phyloP scores from a whole-genome alignment of 2,888 invertebrate genomes.

The Poecilus cupreus region DNA sequence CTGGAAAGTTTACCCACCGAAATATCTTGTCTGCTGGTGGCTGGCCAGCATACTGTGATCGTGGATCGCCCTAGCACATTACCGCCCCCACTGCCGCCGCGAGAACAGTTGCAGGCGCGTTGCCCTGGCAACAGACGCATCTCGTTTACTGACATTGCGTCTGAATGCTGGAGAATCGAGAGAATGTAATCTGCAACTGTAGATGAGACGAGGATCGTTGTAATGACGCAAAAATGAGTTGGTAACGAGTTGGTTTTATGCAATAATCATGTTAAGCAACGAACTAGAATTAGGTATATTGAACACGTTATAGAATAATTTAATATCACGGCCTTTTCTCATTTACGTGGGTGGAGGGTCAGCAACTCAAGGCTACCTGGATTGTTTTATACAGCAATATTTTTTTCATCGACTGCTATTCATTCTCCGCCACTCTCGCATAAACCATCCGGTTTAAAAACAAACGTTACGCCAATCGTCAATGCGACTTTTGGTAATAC shows the following conservation, averaged over 20 bases:
- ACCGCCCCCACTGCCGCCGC: neutral
- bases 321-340: no score
- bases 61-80: neutral
- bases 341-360: no score
- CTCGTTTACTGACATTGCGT: constrained; percentile 57
- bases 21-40: neutral
- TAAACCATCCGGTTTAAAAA: no score
- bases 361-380: no score
- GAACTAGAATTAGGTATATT: no score
- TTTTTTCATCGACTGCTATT: no score
- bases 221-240: constrained; percentile 51
- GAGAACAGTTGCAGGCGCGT: constrained; percentile 64
- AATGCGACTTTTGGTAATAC: no score
- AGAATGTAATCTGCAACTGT: neutral
- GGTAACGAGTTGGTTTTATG: constrained; percentile 18
- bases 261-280: no score
- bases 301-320: no score
- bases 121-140: constrained; percentile 68
- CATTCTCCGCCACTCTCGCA: no score
- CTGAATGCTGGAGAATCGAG: neutral
- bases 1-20: neutral
- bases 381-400: no score
- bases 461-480: no score
- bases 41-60: neutral
- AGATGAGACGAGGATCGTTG: neutral